Evolutionary conservation across 2,888 invertebrate genomes (phyloP).

Genomic region (Petrolisthes cinctipes): DNA sequence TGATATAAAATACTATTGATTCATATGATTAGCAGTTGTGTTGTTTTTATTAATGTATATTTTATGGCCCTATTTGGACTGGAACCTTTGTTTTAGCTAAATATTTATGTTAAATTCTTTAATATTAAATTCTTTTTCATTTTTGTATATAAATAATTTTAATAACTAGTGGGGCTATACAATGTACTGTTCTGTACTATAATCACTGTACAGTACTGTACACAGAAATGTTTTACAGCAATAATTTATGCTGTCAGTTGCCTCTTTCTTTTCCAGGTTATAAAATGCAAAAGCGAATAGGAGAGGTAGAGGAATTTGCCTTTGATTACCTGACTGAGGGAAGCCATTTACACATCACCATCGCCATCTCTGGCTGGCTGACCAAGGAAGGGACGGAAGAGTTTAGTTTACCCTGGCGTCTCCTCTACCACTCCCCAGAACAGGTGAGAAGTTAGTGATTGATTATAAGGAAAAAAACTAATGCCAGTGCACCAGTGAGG

Average conservation of each 20-base stretch:
- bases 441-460: conserved; percentile 40
- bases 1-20: too few relatives aligned
- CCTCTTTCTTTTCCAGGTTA: conserved; percentile 71
- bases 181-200: neutral
- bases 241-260: neutral
- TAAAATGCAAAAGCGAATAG: conserved; percentile 79
- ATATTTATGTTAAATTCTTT: too few relatives aligned
- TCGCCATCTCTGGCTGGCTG: conserved; percentile 78
- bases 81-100: too few relatives aligned
- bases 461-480: too few relatives aligned
- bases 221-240: neutral
- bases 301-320: conserved; percentile 78
- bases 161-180: neutral
- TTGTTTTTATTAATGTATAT: too few relatives aligned
- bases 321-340: conserved; percentile 74
- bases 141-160: too few relatives aligned
- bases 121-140: too few relatives aligned
- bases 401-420: conserved; percentile 74
- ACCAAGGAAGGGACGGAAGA: conserved; percentile 72
- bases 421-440: conserved; percentile 74
- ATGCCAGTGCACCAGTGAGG: too few relatives aligned
- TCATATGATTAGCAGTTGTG: too few relatives aligned
- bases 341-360: conserved; percentile 75
- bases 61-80: too few relatives aligned
- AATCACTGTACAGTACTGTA: neutral